Evolutionary conservation across 2,888 invertebrate genomes (phyloP), one percentile per base, ranked within the genome.

Genomic region (Rhorus exstirpatorius): DNA sequence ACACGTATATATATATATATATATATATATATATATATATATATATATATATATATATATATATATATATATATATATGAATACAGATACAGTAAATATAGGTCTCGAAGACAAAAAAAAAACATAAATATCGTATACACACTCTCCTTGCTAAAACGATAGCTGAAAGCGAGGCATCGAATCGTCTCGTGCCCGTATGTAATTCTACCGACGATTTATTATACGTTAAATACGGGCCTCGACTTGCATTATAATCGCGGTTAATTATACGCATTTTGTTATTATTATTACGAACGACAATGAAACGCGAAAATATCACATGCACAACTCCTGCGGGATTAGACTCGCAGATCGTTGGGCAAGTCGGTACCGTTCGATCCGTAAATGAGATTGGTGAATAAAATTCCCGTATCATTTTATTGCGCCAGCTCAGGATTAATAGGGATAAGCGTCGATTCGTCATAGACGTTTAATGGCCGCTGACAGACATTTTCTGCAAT

Each of bases 181-280:
- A 31, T 35, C 24, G n/a, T 55, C 44, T 67, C 53, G 19, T 55
- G 63, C 3, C 60, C 21, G 74, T 12, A 26, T 74, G 60, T 19
- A 46, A 55, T 46, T 67, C 21, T 38, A 14, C 17, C 41, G 21
- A 26, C 60, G 35, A 53, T 21, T 8, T 53, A 14, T 31, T 12
- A 38, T 63, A 53, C 35, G 53, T 67, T 65, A 38, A 76, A 53
- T 63, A 70, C 49, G 31, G 63, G 46, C 76, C 76, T 49, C 35
- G 70, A 78, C 78, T 24, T 14, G 53, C 51, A 41, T 17, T 35
- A 26, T 55, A 74, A 17, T 80, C 26, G 19, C 70, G 51, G 70
- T 76, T 80, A 76, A 80, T 80, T 80, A 65, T 76, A 80, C 70
- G 71, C 65, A 65, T 65, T 77, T 41, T 46, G 35, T 61, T 61